Evolutionary conservation across 2,797 vertebrate genomes (phyloP).

Genomic region (Lophotriccus pileatus): DNA sequence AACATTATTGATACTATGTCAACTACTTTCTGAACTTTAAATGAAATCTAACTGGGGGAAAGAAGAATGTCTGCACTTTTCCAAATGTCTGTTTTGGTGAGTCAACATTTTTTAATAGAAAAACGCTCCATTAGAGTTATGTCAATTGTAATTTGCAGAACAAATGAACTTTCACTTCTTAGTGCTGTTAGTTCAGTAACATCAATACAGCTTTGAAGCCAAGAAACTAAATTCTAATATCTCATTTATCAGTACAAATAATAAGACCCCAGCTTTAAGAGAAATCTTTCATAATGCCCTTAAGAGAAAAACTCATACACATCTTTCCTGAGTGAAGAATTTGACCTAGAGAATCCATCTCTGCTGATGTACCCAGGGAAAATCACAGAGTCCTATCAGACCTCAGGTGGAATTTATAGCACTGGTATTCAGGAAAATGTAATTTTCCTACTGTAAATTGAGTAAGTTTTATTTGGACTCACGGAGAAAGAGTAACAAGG

Average conservation of each 20-base stretch:
- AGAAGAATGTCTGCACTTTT: background rate
- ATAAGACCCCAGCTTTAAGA: background rate
- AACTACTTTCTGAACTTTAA: background rate
- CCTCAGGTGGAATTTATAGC: background rate
- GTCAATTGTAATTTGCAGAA: background rate
- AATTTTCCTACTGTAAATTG: background rate
- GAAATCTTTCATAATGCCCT: background rate
- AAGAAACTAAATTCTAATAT: background rate
- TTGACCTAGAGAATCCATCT: background rate
- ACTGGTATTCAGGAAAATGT: background rate
- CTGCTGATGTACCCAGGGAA: background rate
- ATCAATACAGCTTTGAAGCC: background rate
- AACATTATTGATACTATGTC: background rate
- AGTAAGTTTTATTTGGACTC: background rate
- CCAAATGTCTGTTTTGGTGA: background rate
- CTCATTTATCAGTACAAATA: background rate
- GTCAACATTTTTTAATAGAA: background rate
- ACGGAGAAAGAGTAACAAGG: background rate
- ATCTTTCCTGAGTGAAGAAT: background rate
- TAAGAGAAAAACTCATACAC: background rate
- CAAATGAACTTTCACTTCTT: background rate
- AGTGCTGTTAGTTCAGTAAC: background rate
- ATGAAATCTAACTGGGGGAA: background rate
- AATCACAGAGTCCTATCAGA: background rate
- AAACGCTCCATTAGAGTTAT: background rate